Conservation (phyloP, 1,140 invertebrate genomes). For the Radopholus similis region DNA sequence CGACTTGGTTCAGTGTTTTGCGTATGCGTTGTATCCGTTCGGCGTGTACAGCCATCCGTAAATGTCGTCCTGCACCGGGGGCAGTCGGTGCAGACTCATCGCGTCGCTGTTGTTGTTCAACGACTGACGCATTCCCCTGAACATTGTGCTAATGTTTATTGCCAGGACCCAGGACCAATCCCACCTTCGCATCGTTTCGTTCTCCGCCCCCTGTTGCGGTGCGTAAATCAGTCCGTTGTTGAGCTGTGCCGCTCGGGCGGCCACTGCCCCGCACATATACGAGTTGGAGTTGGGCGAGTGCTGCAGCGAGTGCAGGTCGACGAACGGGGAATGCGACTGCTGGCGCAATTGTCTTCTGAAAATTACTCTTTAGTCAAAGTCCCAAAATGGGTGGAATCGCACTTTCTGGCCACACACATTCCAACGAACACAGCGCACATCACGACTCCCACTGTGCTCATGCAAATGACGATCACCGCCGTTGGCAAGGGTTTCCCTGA, state of each 20-base stretch:
- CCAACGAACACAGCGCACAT: conserved; percentile 56
- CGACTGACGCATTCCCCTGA: background rate
- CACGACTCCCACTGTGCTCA: conserved; percentile 49
- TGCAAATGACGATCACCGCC: conserved; percentile 47
- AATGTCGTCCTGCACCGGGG: conserved; percentile 28
- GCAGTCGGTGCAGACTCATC: conserved; percentile 17
- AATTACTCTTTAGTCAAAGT: background rate
- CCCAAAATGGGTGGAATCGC: background rate
- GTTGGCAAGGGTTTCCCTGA: conserved; percentile 32
- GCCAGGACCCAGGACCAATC: background rate
- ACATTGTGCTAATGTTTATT: background rate
- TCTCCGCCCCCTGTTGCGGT: background rate
- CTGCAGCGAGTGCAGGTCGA: background rate
- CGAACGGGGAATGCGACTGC: background rate
- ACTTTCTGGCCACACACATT: conserved; percentile 42
- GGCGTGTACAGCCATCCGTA: conserved; percentile 37
- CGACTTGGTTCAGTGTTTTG: conserved; percentile 7
- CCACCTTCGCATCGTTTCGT: background rate
- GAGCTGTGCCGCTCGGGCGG: conserved; percentile 3
- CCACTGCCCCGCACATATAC: background rate
- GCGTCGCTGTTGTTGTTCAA: background rate
- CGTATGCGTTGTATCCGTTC: conserved; percentile 24
- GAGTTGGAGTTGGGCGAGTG: conserved; percentile 17
- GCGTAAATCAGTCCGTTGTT: conserved; percentile 11
- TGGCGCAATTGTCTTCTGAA: background rate